Base-by-base conservation (phyloP, 2,888 invertebrate genomes). In the Tetranychus piercei region DNA sequence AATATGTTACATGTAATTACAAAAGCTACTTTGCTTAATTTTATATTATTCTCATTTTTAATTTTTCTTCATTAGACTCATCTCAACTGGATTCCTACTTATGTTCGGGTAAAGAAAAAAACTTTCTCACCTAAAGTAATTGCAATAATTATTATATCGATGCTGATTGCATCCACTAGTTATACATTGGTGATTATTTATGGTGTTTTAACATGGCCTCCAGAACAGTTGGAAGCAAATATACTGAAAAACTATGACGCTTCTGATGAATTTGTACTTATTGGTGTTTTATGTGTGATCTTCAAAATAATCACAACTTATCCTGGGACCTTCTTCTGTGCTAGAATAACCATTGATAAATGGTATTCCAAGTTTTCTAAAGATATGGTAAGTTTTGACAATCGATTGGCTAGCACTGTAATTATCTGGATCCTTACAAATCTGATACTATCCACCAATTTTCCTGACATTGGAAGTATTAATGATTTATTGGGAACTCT, bases 31-130 rank as follows among this genome's bases (percentile, higher is more conserved):
- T 64, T 18, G 4, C n/a, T 64, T n/a, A 6, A n/a, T 64, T 64
- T 4, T 64, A n/a, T 64, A 64, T 64, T 15, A 64, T 64, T 18
- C n/a, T 64, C 65, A 64, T 64, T 15, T 64, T 64, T 64, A 7
- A 18, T 64, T 64, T 18, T 64, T 64, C 22, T 70, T 8, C 80
- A 79, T 44, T 81, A 87, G 86, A 85, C 86, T 79, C 87, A 87
- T 79, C 85, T 87, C 78, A 86, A 86, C 72, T 84, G 85, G 22
- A 85, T 87, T 77, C 87, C 87, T 8, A 86, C 86, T 45, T 87
- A 87, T 79, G 84, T 86, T 45, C 87, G 87, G 78, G 84, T 87
- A 83, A 84, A 84, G 78, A 81, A 9, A 81, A 86, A 69, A 82
- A 81, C 71, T 77, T 86, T 20, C 78, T 79, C 70, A 83, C 83